phyloP scores from a whole-genome alignment of 2,113 vertebrate species.

The Semnornis frantzii region DNA sequence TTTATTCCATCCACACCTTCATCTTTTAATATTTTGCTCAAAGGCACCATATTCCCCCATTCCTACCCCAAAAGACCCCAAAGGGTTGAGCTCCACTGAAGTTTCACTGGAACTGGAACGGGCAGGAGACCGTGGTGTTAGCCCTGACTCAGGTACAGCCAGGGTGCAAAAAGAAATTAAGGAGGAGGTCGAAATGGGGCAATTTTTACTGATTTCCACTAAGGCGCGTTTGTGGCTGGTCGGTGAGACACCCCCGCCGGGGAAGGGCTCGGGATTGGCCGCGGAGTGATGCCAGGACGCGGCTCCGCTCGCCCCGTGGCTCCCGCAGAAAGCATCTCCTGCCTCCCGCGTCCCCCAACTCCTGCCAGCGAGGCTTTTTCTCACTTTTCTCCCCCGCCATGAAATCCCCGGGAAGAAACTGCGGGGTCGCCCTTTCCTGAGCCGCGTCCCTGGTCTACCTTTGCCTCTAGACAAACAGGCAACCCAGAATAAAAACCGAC shows the following conservation, averaged over 20 bases:
- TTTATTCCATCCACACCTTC: not conserved
- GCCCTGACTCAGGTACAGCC: not conserved
- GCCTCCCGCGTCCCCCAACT: fast-evolving
- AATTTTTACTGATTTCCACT: constrained; percentile 30
- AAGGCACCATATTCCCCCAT: not conserved
- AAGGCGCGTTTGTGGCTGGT: not conserved
- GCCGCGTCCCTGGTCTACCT: fast-evolving
- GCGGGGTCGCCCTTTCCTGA: not conserved
- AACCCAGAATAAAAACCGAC: not conserved
- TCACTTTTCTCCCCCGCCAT: not conserved
- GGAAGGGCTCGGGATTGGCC: not conserved
- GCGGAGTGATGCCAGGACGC: not conserved
- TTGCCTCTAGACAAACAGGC: not conserved
- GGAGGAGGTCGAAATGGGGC: not conserved
- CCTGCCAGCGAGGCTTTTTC: not conserved
- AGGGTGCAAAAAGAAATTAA: not conserved
- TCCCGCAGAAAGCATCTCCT: not conserved
- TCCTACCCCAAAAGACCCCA: not conserved
- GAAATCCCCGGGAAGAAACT: not conserved
- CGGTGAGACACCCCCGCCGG: constrained; percentile 18
- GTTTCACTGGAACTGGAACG: fast-evolving
- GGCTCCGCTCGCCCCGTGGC: not conserved
- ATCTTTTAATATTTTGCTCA: not conserved
- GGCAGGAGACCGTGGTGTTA: fast-evolving
- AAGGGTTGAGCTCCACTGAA: fast-evolving